These are phyloP conservation scores for Grapholita molesta DNA, from an alignment of 1,140 invertebrate species.

Conservation along the genomic window DNA sequence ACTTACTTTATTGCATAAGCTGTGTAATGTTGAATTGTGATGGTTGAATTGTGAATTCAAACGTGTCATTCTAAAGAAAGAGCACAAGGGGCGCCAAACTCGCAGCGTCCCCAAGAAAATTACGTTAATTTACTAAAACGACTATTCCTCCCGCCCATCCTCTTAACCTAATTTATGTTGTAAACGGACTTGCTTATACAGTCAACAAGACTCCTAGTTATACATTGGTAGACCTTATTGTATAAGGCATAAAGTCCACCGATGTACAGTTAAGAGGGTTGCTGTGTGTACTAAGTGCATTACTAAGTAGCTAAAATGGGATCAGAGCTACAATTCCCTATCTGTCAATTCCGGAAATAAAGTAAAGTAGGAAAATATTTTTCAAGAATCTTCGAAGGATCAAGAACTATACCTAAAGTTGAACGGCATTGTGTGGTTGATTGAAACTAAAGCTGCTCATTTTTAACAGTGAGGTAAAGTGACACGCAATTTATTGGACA, in stretches of 20 bases:
- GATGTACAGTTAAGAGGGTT: too few species aligned
- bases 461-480: neutral
- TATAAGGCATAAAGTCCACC: too few species aligned
- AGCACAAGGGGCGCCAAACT: neutral
- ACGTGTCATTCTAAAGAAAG: neutral
- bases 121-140: constrained; percentile 16
- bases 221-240: too few species aligned
- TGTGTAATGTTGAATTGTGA: too few species aligned
- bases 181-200: constrained; percentile 5
- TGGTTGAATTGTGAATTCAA: neutral
- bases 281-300: constrained; percentile 8
- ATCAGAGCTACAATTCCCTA: neutral
- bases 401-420: too few species aligned
- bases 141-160: neutral
- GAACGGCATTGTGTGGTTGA: neutral
- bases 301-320: constrained; percentile 6
- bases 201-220: too few species aligned
- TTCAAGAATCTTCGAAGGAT: neutral
- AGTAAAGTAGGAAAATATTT: neutral
- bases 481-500: constrained; percentile 2
- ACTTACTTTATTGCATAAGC: too few species aligned
- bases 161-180: constrained; percentile 10
- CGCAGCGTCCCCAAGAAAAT: neutral
- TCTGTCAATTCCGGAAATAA: neutral
- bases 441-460: constrained; percentile 4